Evolutionary conservation across 2,888 invertebrate genomes (phyloP), one percentile per base, ranked within the genome.

Genomic region (Papilio gigon): DNA sequence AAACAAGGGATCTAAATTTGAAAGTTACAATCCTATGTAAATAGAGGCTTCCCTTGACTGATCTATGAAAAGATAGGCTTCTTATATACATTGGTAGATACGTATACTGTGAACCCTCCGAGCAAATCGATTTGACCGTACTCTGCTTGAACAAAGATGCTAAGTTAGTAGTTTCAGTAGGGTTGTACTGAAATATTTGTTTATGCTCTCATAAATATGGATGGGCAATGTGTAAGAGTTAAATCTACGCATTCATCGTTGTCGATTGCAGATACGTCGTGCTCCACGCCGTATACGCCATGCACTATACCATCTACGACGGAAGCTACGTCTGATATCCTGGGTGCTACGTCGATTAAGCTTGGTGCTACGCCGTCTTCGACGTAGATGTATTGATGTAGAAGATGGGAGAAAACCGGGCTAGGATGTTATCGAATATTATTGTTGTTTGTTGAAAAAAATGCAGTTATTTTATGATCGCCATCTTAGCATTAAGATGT

Each of bases 131-230:
- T 47, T 12, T n/a, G 12, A 47, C 47, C 44, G 22, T 47, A 47
- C n/a, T 40, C 4, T 12, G 22, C 47, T 6, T 12, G 11, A 47
- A 11, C 47, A 47, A 47, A 47, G 22, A 22, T 47, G 47, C 47
- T 12, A 22, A 20, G 47, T 47, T 42, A 1, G 42, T 42, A 22
- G 22, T 22, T 47, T 47, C 47, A 47, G 22, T 47, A 4, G 20
- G 47, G 12, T 12, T 22, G 12, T 22, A 47, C 47, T 47, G 44
- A 20, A 20, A 47, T 47, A 22, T 12, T 11, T 47, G 11, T 20
- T 44, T 8, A 44, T 44, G 20, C 44, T 44, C 44, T 22, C 47
- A 47, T 47, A 22, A 47, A 47, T 47, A 47, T 47, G 12, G 20
- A 47, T 44, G 44, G 11, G n/a, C n/a, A n/a, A 44, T 12, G 47